Evolutionary conservation across 1,140 invertebrate genomes (phyloP).

Genomic region (Drosophila nannoptera): DNA sequence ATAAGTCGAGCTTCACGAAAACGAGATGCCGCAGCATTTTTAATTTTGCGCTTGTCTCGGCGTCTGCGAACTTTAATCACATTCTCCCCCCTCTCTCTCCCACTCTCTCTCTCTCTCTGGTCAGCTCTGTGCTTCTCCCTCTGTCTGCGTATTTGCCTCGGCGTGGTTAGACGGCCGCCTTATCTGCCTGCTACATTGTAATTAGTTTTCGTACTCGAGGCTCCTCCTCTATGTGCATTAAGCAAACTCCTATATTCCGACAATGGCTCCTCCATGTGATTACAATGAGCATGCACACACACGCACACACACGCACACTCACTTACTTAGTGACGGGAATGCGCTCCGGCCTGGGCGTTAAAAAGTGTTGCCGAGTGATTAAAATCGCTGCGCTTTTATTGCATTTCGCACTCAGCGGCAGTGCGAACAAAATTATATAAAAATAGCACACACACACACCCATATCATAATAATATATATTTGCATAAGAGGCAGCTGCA

Average conservation of each 20-base stretch:
- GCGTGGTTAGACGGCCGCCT: conserved; percentile 12
- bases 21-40: conserved; percentile 68
- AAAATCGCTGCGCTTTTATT: conserved; percentile 65
- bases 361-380: conserved; percentile 70
- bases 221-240: conserved; percentile 34
- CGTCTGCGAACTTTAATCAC: conserved; percentile 64
- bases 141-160: neutral
- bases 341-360: conserved; percentile 17
- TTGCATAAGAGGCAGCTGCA: conserved; percentile 20
- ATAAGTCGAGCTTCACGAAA: conserved; percentile 34
- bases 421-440: conserved; percentile 1
- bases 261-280: conserved; percentile 52
- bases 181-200: conserved; percentile 58
- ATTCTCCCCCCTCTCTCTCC: conserved; percentile 34
- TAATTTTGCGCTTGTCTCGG: conserved; percentile 68
- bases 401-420: conserved; percentile 61
- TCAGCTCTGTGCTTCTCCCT: neutral
- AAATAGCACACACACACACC: conserved; percentile 11
- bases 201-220: conserved; percentile 61
- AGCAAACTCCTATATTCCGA: conserved; percentile 33
- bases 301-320: too few relatives aligned
- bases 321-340: conserved; percentile 23
- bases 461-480: conserved; percentile 9
- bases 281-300: conserved; percentile 40
- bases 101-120: neutral